Conservation (phyloP, 1,140 invertebrate genomes). For the Drosophila eugracilis region DNA sequence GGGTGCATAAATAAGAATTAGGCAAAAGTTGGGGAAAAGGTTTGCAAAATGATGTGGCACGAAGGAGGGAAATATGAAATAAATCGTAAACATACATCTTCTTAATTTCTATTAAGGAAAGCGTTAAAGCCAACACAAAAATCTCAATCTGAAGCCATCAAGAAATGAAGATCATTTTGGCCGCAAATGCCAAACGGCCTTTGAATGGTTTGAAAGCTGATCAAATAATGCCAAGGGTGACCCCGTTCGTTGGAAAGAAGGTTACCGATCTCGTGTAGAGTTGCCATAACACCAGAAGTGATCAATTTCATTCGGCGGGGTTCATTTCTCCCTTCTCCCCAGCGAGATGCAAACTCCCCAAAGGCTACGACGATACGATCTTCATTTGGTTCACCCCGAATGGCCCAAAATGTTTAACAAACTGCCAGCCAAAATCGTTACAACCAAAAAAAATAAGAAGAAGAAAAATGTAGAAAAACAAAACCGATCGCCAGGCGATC, state of each 20-base stretch:
- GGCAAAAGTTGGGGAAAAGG: background rate
- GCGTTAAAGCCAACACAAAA: background rate
- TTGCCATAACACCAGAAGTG: slow-evolving; percentile 19
- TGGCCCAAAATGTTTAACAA: slow-evolving; percentile 38
- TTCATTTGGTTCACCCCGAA: slow-evolving; percentile 27
- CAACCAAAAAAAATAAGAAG: slow-evolving; percentile 6
- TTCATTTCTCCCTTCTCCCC: background rate
- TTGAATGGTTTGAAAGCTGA: background rate
- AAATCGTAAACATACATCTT: no score
- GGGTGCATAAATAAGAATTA: slow-evolving; percentile 8
- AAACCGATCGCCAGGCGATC: slow-evolving; percentile 25
- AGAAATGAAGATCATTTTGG: slow-evolving; percentile 1
- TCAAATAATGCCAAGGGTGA: slow-evolving; percentile 14
- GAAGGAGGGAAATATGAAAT: background rate
- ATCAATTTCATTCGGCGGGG: slow-evolving; percentile 32
- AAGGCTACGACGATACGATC: slow-evolving; percentile 30
- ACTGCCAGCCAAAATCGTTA: slow-evolving; percentile 39
- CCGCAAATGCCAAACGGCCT: background rate
- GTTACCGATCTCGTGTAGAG: slow-evolving; percentile 9
- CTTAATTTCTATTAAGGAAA: no score
- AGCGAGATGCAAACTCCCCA: slow-evolving; percentile 1
- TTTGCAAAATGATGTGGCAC: background rate
- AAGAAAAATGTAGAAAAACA: slow-evolving; percentile 1
- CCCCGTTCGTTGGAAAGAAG: slow-evolving; percentile 3
- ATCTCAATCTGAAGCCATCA: background rate